A percentile compares a stretch with the other conserved stretches of the same genome.
Conservation (phyloP, 2,797 vertebrate genomes). For the Halcyon leucocephala region DNA sequence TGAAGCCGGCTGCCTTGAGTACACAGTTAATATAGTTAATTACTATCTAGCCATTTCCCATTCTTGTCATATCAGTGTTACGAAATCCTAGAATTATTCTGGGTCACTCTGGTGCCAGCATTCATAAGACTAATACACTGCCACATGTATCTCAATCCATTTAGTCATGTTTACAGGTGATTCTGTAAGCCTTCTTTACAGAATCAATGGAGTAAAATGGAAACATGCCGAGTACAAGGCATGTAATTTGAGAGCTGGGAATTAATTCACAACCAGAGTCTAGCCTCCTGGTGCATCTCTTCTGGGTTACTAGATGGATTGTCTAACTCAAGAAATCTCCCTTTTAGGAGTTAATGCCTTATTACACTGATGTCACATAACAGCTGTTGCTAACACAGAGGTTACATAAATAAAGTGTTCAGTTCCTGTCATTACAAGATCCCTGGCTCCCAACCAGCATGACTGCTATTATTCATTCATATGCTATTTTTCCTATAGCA, state of each 20-base stretch:
- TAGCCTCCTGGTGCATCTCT: neutral
- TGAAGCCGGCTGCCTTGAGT: neutral
- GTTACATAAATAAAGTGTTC: slow-evolving; percentile 48
- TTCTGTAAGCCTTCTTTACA: neutral
- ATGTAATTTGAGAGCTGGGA: slow-evolving; percentile 38
- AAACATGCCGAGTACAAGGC: slow-evolving; percentile 1
- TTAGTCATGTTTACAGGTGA: slow-evolving; percentile 42
- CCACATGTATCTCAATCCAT: slow-evolving; percentile 48
- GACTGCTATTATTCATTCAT: slow-evolving; percentile 30
- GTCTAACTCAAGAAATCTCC: slow-evolving; percentile 3
- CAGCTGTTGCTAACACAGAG: neutral
- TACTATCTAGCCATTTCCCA: slow-evolving; percentile 15
- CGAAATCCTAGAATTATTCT: slow-evolving; percentile 52
- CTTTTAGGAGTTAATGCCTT: slow-evolving; percentile 2
- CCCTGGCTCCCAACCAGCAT: neutral
- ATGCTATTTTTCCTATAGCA: neutral
- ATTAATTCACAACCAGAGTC: slow-evolving; percentile 20
- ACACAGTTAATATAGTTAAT: slow-evolving; percentile 44
- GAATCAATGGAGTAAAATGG: neutral
- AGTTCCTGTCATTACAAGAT: slow-evolving; percentile 43
- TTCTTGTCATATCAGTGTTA: slow-evolving; percentile 23
- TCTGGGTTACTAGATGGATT: neutral
- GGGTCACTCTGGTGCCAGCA: slow-evolving; percentile 31
- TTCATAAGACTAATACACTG: slow-evolving; percentile 19
- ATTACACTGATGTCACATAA: slow-evolving; percentile 42